A percentile compares a stretch with the other conserved stretches of the same genome.
These are phyloP conservation scores for Lepas anatifera DNA, from an alignment of 2,888 invertebrate species.

Conservation along the genomic window DNA sequence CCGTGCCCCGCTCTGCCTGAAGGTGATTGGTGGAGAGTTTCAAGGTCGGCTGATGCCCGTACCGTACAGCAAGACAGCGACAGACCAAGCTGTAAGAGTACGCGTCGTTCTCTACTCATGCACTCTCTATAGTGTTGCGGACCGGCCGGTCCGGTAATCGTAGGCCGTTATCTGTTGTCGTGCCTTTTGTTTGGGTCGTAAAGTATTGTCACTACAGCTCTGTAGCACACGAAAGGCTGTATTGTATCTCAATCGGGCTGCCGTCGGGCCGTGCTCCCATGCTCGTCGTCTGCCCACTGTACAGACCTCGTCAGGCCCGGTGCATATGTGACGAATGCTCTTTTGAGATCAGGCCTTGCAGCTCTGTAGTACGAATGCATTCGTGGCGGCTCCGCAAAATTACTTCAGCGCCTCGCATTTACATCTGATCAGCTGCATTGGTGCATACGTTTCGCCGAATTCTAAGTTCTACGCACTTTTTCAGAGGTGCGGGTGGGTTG, in stretches of 20 bases:
- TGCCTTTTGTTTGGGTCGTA: background rate
- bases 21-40: slow-evolving; percentile 99
- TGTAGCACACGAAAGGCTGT: background rate
- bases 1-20: slow-evolving; percentile 82
- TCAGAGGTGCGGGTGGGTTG: too few species aligned
- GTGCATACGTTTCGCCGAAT: too few species aligned
- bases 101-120: background rate
- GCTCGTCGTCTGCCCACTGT: background rate
- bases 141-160: background rate
- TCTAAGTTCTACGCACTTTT: too few species aligned
- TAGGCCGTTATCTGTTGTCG: background rate
- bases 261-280: background rate
- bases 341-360: background rate
- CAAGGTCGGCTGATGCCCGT: slow-evolving; percentile 99
- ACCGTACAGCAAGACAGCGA: slow-evolving; percentile 99
- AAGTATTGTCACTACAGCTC: background rate
- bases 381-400: background rate
- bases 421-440: too few species aligned
- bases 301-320: background rate
- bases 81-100: slow-evolving; percentile 95
- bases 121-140: background rate
- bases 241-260: background rate
- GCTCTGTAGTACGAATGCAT: background rate
- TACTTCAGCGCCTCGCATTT: background rate
- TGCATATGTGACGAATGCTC: background rate